These are phyloP conservation scores for Ichneumoninae sp. DNA, from an alignment of 2,888 invertebrate genomes.

Conservation along the genomic window DNA sequence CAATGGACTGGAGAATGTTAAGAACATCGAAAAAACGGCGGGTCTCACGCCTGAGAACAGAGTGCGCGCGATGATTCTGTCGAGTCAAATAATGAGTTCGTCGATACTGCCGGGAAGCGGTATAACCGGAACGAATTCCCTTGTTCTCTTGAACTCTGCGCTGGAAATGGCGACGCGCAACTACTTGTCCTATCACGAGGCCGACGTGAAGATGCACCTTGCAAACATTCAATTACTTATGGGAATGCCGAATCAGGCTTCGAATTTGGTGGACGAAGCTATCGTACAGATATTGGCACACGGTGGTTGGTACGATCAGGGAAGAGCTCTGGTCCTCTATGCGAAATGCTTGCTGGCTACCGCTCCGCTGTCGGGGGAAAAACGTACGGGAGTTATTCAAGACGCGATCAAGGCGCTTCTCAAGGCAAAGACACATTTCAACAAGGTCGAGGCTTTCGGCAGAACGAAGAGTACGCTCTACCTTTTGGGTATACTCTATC, in stretches of 20 bases:
- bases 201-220: slow-evolving; percentile 91
- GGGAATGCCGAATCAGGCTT: slow-evolving; percentile 91
- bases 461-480: slow-evolving; percentile 91
- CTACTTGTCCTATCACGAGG: slow-evolving; percentile 91
- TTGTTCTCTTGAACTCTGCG: slow-evolving; percentile 88
- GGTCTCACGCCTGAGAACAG: slow-evolving; percentile 81
- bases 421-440: slow-evolving; percentile 89
- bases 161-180: slow-evolving; percentile 90
- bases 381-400: slow-evolving; percentile 85
- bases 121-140: slow-evolving; percentile 84
- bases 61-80: slow-evolving; percentile 89
- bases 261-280: slow-evolving; percentile 89
- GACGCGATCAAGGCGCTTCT: slow-evolving; percentile 88
- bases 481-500: slow-evolving; percentile 88
- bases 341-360: slow-evolving; percentile 92
- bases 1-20: slow-evolving; percentile 76
- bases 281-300: slow-evolving; percentile 91
- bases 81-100: slow-evolving; percentile 88
- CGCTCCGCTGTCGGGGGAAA: slow-evolving; percentile 85
- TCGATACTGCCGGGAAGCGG: slow-evolving; percentile 86
- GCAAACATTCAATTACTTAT: slow-evolving; percentile 91
- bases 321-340: slow-evolving; percentile 90
- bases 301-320: slow-evolving; percentile 92
- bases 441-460: slow-evolving; percentile 90
- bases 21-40: slow-evolving; percentile 73